A percentile compares a stretch with the other conserved stretches of the same genome.
Conservation (phyloP, 2,888 invertebrate species). For the Ochropleura leucogaster region DNA sequence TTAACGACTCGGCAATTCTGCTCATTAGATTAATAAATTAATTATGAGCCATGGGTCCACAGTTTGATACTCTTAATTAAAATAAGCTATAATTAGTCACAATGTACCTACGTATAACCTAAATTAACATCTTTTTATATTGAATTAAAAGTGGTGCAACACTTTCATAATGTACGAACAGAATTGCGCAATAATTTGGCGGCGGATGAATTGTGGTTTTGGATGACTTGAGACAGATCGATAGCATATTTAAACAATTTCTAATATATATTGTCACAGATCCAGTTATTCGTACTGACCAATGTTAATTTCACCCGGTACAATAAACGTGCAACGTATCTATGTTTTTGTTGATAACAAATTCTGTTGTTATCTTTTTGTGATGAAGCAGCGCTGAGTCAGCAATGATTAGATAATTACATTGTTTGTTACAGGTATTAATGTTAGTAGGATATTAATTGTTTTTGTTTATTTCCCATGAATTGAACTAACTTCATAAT, state of each 20-base stretch:
- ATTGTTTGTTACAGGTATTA: background rate
- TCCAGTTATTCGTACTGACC: background rate
- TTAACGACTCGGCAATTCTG: no score
- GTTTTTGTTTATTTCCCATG: background rate
- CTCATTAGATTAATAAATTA: background rate
- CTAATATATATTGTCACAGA: background rate
- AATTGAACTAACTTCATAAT: background rate
- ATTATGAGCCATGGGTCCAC: background rate
- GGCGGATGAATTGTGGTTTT: background rate
- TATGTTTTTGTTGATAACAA: slow-evolving; percentile 1
- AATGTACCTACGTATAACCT: no score
- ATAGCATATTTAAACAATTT: background rate
- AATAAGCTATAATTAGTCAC: background rate
- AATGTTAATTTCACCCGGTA: background rate
- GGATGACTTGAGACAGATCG: background rate
- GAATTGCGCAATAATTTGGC: slow-evolving; percentile 25
- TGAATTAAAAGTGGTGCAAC: background rate
- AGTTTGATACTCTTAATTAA: background rate
- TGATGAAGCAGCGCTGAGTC: slow-evolving; percentile 10
- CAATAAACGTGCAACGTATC: background rate
- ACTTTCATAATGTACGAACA: slow-evolving; percentile 16
- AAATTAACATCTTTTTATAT: background rate
- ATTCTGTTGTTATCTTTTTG: slow-evolving; percentile 20
- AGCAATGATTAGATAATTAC: background rate
- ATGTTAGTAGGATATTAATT: background rate